A percentile compares a stretch with the other conserved stretches of the same genome.
phyloP scores from a whole-genome alignment of 2,888 invertebrate species.

The Sarcophaga subvicina region DNA sequence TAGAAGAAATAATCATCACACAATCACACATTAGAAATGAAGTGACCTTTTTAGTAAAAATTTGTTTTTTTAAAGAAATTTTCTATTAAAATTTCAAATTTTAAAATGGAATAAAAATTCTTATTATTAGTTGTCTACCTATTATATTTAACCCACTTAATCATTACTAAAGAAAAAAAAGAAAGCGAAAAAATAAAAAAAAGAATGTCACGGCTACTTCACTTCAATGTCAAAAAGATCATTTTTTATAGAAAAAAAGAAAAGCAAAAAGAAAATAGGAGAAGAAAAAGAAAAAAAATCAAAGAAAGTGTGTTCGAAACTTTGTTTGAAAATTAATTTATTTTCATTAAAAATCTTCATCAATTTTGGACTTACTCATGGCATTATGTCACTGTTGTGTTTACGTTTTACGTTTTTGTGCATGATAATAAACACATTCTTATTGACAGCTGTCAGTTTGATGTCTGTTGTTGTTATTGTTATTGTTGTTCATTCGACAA shows the following conservation, averaged over 20 bases:
- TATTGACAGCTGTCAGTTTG: slow-evolving; percentile 56
- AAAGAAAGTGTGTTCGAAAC: no score
- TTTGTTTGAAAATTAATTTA: no score
- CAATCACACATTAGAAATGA: no score
- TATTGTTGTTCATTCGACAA: slow-evolving; percentile 3
- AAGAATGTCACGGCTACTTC: slow-evolving; percentile 7
- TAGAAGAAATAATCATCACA: no score
- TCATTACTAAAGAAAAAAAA: no score
- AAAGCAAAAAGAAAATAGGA: no score
- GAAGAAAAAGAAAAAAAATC: no score
- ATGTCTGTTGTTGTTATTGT: slow-evolving; percentile 4
- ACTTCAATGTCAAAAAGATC: slow-evolving; percentile 17
- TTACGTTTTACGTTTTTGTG: slow-evolving; percentile 5
- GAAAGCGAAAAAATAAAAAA: not conserved
- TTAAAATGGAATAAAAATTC: not conserved
- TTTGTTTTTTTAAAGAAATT: no score
- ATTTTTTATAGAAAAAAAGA: not conserved
- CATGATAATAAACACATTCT: slow-evolving; percentile 9
- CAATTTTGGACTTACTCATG: not conserved
- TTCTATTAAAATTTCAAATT: no score
- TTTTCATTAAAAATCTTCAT: not conserved
- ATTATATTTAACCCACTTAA: slow-evolving; percentile 11
- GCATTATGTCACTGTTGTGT: slow-evolving; percentile 36
- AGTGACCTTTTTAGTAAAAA: no score
- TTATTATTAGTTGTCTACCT: no score